Conservation (phyloP, 2,797 vertebrate genomes). For the Staurois parvus region DNA sequence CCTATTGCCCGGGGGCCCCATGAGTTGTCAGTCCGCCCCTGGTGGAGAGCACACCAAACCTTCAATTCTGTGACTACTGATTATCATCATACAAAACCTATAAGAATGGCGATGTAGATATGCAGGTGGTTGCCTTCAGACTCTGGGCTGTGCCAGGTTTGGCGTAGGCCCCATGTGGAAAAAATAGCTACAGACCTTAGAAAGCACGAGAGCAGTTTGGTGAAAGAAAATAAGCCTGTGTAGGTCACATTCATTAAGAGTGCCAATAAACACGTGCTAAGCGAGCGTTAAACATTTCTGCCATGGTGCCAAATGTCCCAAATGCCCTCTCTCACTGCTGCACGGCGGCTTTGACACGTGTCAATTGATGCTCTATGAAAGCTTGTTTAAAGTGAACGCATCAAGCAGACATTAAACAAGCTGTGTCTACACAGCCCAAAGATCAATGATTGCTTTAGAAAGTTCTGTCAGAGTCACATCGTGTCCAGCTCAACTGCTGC, state of each 20-base stretch:
- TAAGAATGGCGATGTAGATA: background rate
- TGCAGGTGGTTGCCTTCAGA: background rate
- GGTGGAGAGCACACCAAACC: too few species aligned
- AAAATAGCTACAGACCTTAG: background rate
- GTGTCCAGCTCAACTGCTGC: background rate
- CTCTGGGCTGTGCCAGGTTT: background rate
- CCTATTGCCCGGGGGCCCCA: too few species aligned
- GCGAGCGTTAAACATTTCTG: background rate
- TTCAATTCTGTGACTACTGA: too few species aligned
- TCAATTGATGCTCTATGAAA: background rate
- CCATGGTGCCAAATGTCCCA: background rate
- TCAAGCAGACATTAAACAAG: conserved; percentile 5
- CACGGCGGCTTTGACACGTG: background rate
- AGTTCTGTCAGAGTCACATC: background rate
- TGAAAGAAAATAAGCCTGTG: background rate
- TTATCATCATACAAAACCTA: too few species aligned
- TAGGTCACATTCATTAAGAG: background rate
- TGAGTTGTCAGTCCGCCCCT: too few species aligned
- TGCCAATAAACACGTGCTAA: background rate
- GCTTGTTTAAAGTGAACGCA: conserved; percentile 6
- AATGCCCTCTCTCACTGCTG: background rate
- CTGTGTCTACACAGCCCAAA: background rate
- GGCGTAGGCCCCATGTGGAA: background rate
- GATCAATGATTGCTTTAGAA: conserved; percentile 10
- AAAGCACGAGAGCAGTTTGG: background rate